Evolutionary conservation across 2,797 vertebrate species (phyloP), one percentile per base, ranked within the genome.

Genomic region (Florisuga fusca): DNA sequence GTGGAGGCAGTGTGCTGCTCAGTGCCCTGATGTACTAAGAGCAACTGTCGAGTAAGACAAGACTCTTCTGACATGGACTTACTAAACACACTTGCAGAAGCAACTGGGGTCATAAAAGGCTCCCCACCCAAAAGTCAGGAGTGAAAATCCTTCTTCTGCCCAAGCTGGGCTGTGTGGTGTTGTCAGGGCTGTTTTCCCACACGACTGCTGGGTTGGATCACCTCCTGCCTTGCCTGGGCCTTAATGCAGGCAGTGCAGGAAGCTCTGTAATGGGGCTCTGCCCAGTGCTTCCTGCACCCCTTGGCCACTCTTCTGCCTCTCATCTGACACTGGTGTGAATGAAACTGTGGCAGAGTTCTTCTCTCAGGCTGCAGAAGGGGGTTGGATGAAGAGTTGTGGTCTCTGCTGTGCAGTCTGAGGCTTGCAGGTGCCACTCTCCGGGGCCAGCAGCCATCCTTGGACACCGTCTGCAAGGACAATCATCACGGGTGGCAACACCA

Each of bases 181-280:
- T 31, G 15, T 53, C 25, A 41, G 38, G 55, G 51, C n/a, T 2
- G 2, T 41, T 59, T 41, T 29, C 50, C 50, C 58, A 15, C 38
- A 41, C 38, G 38, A 41, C 13, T 41, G 38, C 38, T 41, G 38
- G 38, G 38, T 15, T 41, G 38, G 13, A 41, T 41, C 38, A 41
- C 38, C 38, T 6, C 38, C 38, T 41, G 38, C 38, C 38, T 41
- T 41, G 20, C 46, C 72, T 3, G n/a, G 83, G 83, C 86, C 67
- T 68, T 22, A 74, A 41, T 33, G 13, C 48, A 72, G 45, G 58
- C 22, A 53, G 33, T 10, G 5, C 7, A 22, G 41, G 15, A 14
- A 41, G 14, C 38, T 53, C 17, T 6, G 21, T 7, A 1, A 3
- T 0, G 0, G 17, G 33, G 72, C 15, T 43, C 72, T 79, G 50